Evolutionary conservation across 2,888 invertebrate genomes (phyloP).

Genomic region (Nymphalis c-album): DNA sequence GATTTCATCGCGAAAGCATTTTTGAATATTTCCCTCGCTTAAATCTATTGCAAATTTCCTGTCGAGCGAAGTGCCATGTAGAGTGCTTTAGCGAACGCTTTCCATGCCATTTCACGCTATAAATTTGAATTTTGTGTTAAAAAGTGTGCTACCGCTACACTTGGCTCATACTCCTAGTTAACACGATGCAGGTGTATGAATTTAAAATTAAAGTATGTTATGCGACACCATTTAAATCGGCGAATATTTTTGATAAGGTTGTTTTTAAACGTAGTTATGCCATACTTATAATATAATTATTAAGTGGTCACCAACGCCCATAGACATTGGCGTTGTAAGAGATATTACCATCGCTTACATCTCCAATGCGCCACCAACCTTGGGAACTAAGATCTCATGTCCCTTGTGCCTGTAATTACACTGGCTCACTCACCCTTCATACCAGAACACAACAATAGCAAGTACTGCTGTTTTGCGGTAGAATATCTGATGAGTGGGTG

Average conservation of each 20-base stretch:
- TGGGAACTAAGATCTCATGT: no score
- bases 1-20: slow-evolving; percentile 45
- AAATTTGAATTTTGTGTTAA: slow-evolving; percentile 48
- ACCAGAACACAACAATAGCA: no score
- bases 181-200: not conserved
- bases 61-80: slow-evolving; percentile 44
- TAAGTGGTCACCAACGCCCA: no score
- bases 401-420: no score
- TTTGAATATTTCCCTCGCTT: slow-evolving; percentile 43
- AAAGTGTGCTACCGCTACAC: slow-evolving; percentile 34
- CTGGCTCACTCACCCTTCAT: no score
- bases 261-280: no score
- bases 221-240: not conserved
- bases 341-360: no score
- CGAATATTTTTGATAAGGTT: not conserved
- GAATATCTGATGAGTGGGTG: no score
- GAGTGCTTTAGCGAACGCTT: slow-evolving; percentile 47
- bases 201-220: slow-evolving; percentile 2
- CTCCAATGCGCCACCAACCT: no score
- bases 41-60: slow-evolving; percentile 48
- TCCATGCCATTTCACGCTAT: slow-evolving; percentile 50
- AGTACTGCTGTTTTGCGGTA: no score
- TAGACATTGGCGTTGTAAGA: no score
- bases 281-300: no score
- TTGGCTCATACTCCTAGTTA: slow-evolving; percentile 10